These are phyloP conservation scores for Tortricodes alternella DNA, from an alignment of 2,888 invertebrate species.

Conservation along the genomic window DNA sequence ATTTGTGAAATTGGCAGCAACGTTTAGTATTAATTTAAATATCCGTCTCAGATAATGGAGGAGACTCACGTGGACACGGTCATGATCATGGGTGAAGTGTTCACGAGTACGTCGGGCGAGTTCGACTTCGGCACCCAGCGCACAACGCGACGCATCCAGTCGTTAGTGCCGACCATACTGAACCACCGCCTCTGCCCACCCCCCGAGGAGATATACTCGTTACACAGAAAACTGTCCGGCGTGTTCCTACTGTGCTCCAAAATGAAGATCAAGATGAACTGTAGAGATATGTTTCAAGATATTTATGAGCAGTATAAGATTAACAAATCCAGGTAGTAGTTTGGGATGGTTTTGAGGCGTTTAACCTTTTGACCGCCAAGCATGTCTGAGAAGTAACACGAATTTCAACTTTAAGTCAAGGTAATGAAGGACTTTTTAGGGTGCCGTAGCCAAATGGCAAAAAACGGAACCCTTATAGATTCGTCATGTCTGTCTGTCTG, in stretches of 20 bases:
- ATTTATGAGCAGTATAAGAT: conserved; percentile 87
- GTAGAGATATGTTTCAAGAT: conserved; percentile 91
- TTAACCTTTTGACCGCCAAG: no score
- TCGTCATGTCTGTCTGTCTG: no score
- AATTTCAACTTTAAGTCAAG: no score
- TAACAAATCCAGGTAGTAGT: conserved; percentile 36
- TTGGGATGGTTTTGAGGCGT: not conserved
- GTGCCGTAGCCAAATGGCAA: no score
- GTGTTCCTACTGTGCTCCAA: conserved; percentile 96
- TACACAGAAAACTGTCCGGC: conserved; percentile 98
- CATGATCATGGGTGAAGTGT: conserved; percentile 98
- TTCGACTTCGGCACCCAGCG: conserved; percentile 96
- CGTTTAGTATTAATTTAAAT: no score
- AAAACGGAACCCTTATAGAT: no score
- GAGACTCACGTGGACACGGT: conserved; percentile 98
- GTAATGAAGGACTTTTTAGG: no score
- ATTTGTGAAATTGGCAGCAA: not conserved
- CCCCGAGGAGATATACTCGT: conserved; percentile 98
- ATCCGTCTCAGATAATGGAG: conserved; percentile 89
- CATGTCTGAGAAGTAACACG: no score
- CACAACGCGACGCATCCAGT: conserved; percentile 90
- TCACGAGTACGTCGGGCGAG: conserved; percentile 86
- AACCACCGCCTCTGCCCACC: conserved; percentile 97
- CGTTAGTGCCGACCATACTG: conserved; percentile 95
- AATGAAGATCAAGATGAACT: conserved; percentile 90